Conservation (phyloP, 2,888 invertebrate species). For the Steinernema hermaphroditum region DNA sequence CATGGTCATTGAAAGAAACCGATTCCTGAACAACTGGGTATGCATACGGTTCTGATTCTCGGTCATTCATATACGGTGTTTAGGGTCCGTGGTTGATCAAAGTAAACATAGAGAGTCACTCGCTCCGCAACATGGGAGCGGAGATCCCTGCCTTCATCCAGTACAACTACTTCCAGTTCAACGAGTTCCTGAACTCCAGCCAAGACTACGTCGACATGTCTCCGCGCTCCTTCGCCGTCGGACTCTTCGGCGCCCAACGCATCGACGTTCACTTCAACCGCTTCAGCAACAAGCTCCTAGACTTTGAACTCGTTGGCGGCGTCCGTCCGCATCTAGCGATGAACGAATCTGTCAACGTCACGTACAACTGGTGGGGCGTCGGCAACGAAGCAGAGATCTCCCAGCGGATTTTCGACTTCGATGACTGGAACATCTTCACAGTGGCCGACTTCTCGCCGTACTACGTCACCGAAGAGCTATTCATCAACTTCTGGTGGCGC, state of each 20-base stretch:
- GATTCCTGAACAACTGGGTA: conserved; percentile 62
- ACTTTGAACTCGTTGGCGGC: conserved; percentile 90
- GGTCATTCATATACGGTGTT: neutral
- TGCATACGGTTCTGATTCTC: too few species aligned
- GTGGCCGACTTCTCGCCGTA: conserved; percentile 87
- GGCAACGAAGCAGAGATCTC: conserved; percentile 75
- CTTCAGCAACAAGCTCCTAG: conserved; percentile 76
- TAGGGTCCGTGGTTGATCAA: conserved; percentile 62
- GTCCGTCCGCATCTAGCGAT: conserved; percentile 38
- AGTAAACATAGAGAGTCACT: conserved; percentile 56
- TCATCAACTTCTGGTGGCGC: conserved; percentile 64
- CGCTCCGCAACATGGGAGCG: conserved; percentile 40
- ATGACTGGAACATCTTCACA: conserved; percentile 98
- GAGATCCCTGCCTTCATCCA: conserved; percentile 56
- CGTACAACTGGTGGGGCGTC: conserved; percentile 96
- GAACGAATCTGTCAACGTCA: conserved; percentile 78
- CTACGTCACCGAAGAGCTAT: conserved; percentile 75
- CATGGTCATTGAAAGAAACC: conserved; percentile 75
- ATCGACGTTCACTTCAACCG: conserved; percentile 86
- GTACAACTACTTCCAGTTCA: conserved; percentile 63
- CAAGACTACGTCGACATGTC: conserved; percentile 65
- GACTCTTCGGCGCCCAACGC: conserved; percentile 90
- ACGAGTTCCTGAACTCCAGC: conserved; percentile 37
- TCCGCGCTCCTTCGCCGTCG: conserved; percentile 81
- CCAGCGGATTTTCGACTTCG: conserved; percentile 73